These are phyloP conservation scores for Poecilobothrus nobilitatus DNA, from an alignment of 2,888 invertebrate genomes.

Conservation along the genomic window DNA sequence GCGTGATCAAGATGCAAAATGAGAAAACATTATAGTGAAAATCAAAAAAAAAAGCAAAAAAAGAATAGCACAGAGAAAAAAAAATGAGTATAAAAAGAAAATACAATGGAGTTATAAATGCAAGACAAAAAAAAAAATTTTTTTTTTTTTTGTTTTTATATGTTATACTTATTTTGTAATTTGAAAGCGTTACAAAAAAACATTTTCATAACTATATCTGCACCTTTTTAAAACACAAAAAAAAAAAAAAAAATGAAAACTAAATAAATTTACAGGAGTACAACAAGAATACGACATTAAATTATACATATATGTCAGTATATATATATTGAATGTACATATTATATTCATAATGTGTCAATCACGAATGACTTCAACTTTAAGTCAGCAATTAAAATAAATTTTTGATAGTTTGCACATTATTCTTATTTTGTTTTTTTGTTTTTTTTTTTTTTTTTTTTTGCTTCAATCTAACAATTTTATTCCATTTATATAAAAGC, in stretches of 20 bases:
- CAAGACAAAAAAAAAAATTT: background rate
- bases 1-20: constrained; percentile 6
- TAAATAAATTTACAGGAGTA: background rate
- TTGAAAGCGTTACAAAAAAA: background rate
- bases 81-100: background rate
- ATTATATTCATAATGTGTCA: background rate
- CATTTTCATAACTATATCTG: background rate
- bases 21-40: background rate
- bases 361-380: background rate
- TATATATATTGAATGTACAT: background rate
- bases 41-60: background rate
- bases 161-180: background rate
- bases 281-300: too few species aligned
- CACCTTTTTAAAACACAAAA: background rate
- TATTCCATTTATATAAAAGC: too few species aligned
- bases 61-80: background rate
- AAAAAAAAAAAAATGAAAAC: too few species aligned
- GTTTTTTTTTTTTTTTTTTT: too few species aligned
- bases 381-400: constrained; percentile 1
- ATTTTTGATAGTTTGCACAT: constrained; percentile 1
- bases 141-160: background rate
- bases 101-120: background rate
- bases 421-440: background rate
- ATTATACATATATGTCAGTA: background rate
- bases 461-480: too few species aligned